Base-by-base conservation (phyloP, 2,888 invertebrate genomes). In the Dryadula phaetusa region DNA sequence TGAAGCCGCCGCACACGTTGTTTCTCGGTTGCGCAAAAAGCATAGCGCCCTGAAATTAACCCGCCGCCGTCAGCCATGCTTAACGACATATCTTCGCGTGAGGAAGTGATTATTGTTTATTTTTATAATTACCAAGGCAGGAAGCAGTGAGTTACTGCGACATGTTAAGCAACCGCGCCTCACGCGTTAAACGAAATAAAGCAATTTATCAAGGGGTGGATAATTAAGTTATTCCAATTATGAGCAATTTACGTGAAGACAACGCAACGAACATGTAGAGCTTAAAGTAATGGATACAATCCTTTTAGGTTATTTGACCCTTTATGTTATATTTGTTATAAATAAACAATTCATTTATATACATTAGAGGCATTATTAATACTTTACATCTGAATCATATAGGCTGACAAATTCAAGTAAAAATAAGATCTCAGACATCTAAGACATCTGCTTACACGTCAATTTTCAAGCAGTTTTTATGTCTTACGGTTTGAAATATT, bases 101-200 rank as follows among this genome's bases (percentile, higher is more conserved):
- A 91, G 91, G 92, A 92, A 92, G 91, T 87, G 86, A 89, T 88
- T 90, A 89, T 86, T 91, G 88, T 91, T 91, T 89, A 90, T 87
- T 89, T 86, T 86, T 84, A 82, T 88, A 91, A 92, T 90, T 88
- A 83, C 82, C 81, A 76, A 77, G 82, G 71, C 85, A 90, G 90
- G 90, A 91, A 92, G 76, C 75, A 70, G 74, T 74, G 76, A 77
- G 75, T 74, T 73, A 68, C 70, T 56, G 70, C 66, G 66, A 70
- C 68, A 70, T 42, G 70, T 66, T 56, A 71, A 74, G 75, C 75
- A 74, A 62, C 63, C 77, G 75, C 76, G 77, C 78, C 81, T 81
- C 81, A 79, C 82, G 78, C 79, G 80, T 77, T 76, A 78, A 79
- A 77, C 80, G 78, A 86, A 86, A 88, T 88, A 84, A 87, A 89